phyloP scores from a whole-genome alignment of 1,140 invertebrate genomes.

The Ceratosolen solmsi region DNA sequence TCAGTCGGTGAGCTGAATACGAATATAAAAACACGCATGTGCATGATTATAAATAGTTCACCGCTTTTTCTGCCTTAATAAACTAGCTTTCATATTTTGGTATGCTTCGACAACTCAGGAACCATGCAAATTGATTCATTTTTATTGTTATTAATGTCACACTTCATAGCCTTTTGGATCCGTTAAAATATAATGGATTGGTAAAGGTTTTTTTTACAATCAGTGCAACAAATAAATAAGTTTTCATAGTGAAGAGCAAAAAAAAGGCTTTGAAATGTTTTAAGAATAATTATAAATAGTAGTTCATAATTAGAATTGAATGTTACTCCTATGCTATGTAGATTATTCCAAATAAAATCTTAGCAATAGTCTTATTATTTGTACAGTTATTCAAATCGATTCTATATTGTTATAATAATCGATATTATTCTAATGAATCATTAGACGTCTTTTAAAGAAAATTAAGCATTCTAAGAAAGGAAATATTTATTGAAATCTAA shows the following conservation, averaged over 20 bases:
- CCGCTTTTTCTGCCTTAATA: not conserved
- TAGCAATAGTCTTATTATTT: not conserved
- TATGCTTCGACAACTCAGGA: constrained; percentile 53
- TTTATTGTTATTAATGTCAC: not conserved
- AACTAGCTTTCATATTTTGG: constrained; percentile 2
- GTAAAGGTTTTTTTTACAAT: no score
- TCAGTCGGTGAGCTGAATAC: not conserved
- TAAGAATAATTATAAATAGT: not conserved
- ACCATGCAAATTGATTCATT: not conserved
- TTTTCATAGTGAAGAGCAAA: not conserved
- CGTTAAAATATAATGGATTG: not conserved
- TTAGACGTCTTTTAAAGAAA: not conserved
- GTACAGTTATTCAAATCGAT: not conserved
- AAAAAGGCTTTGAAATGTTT: constrained; percentile 36
- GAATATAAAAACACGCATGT: not conserved
- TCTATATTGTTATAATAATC: not conserved
- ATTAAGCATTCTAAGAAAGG: not conserved
- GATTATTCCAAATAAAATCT: not conserved
- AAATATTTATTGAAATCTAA: not conserved
- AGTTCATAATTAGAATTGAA: not conserved
- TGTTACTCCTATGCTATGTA: not conserved
- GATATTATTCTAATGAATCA: no score
- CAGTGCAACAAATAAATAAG: not conserved
- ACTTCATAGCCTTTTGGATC: constrained; percentile 37
- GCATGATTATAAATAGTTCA: not conserved